A percentile compares a stretch with the other conserved stretches of the same genome.
Evolutionary conservation across 2,888 invertebrate species (phyloP).

Genomic region (Anaspis maculata): DNA sequence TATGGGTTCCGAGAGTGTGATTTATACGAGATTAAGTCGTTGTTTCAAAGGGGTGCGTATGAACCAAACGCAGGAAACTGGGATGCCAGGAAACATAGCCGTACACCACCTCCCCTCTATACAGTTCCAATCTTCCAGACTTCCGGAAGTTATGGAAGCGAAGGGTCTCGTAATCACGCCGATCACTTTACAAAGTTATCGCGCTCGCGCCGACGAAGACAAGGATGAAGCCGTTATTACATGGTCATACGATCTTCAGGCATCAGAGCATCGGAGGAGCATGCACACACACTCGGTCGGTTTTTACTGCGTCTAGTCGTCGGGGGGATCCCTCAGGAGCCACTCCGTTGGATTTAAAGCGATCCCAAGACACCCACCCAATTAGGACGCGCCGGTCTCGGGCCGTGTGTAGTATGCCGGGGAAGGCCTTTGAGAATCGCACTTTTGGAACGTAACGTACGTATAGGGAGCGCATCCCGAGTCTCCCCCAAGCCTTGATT

Average conservation of each 20-base stretch:
- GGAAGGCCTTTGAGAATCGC: background rate
- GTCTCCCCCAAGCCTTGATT: too few species aligned
- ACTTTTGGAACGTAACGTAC: background rate
- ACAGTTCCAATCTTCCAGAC: too few species aligned
- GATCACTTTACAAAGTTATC: slow-evolving; percentile 28
- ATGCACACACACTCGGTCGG: slow-evolving; percentile 25
- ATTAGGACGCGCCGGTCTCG: slow-evolving; percentile 16
- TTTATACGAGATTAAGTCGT: too few species aligned
- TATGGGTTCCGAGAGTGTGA: too few species aligned
- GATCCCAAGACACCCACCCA: slow-evolving; percentile 27
- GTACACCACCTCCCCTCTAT: too few species aligned
- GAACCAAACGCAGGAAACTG: too few species aligned
- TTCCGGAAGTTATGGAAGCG: too few species aligned
- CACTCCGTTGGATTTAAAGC: slow-evolving; percentile 27
- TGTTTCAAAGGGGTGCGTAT: too few species aligned
- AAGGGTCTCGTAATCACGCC: slow-evolving; percentile 15
- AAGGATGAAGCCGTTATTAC: too few species aligned
- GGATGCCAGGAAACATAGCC: too few species aligned
- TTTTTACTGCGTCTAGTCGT: slow-evolving; percentile 27
- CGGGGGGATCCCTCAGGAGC: slow-evolving; percentile 21
- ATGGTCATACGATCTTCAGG: slow-evolving; percentile 27
- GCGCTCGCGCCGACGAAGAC: slow-evolving; percentile 20
- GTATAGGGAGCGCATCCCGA: too few species aligned
- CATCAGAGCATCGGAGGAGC: too few species aligned
- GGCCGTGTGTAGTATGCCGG: background rate